These are phyloP conservation scores for Dasyprocta punctata DNA, from an alignment of 2,113 vertebrate genomes.

Conservation along the genomic window DNA sequence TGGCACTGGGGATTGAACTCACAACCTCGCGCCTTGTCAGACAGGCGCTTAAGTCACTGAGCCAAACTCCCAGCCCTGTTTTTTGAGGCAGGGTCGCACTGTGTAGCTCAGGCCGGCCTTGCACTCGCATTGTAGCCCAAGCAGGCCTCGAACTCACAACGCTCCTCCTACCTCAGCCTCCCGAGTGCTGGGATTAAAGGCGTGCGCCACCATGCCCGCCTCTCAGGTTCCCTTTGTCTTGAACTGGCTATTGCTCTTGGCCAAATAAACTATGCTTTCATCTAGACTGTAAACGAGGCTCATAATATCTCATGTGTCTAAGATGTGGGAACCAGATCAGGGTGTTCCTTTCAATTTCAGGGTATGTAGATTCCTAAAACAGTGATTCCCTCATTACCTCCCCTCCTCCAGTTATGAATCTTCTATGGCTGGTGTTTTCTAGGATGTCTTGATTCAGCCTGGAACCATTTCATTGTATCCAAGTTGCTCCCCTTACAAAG, in stretches of 20 bases:
- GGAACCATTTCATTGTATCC: neutral
- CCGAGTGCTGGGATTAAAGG: too few species aligned
- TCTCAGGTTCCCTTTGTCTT: slow-evolving; percentile 30
- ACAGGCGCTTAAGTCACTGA: too few species aligned
- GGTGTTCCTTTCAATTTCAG: neutral
- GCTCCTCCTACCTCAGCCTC: too few species aligned
- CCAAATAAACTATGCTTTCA: neutral
- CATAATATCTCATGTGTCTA: neutral
- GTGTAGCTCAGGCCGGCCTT: too few species aligned
- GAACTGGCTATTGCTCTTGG: slow-evolving; percentile 39
- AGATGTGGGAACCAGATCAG: neutral
- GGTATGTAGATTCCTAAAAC: neutral
- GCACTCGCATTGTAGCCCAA: too few species aligned
- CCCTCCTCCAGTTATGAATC: neutral
- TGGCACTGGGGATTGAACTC: too few species aligned
- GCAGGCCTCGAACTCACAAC: too few species aligned
- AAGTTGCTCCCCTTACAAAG: neutral
- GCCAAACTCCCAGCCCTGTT: too few species aligned
- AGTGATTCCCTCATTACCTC: neutral
- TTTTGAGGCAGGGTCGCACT: too few species aligned
- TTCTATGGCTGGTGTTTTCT: neutral
- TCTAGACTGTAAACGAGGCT: neutral
- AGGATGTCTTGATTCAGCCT: neutral
- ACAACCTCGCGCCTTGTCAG: too few species aligned
- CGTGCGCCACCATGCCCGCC: too few species aligned